Evolutionary conservation across 2,888 invertebrate species (phyloP).

Genomic region (Troides helena): DNA sequence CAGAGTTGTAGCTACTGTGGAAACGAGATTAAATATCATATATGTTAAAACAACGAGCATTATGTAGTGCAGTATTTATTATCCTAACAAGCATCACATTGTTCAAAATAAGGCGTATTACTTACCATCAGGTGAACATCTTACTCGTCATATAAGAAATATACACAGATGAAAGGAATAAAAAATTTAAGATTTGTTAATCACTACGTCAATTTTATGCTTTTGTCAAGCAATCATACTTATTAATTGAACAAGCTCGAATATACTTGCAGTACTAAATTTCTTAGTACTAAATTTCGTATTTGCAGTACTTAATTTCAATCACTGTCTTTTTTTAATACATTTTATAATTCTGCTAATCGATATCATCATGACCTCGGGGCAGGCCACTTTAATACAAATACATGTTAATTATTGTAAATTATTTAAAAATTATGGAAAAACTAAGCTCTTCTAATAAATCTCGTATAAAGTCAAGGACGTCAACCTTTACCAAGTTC

Average conservation of each 20-base stretch:
- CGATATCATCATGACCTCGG: not conserved
- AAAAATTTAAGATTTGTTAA: not conserved
- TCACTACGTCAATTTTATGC: not conserved
- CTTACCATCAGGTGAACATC: too few species aligned
- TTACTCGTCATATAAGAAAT: not conserved
- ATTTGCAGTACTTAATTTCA: not conserved
- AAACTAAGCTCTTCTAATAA: not conserved
- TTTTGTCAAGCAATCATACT: not conserved
- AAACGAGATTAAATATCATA: too few species aligned
- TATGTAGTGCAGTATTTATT: too few species aligned
- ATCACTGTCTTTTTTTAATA: not conserved
- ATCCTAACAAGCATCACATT: too few species aligned
- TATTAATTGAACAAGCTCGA: not conserved
- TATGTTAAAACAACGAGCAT: too few species aligned
- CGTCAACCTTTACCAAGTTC: conserved; percentile 12
- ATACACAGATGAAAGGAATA: not conserved
- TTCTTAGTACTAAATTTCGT: not conserved
- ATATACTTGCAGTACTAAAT: not conserved
- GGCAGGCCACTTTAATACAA: not conserved
- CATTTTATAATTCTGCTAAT: not conserved
- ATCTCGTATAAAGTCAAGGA: conserved; percentile 11
- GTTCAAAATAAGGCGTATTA: too few species aligned
- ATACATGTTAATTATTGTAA: not conserved
- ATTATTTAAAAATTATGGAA: not conserved
- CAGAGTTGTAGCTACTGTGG: too few species aligned